Evolutionary conservation across 2,888 invertebrate genomes (phyloP), one percentile per base, ranked within the genome.

Genomic region (Odontocolon sp.): DNA sequence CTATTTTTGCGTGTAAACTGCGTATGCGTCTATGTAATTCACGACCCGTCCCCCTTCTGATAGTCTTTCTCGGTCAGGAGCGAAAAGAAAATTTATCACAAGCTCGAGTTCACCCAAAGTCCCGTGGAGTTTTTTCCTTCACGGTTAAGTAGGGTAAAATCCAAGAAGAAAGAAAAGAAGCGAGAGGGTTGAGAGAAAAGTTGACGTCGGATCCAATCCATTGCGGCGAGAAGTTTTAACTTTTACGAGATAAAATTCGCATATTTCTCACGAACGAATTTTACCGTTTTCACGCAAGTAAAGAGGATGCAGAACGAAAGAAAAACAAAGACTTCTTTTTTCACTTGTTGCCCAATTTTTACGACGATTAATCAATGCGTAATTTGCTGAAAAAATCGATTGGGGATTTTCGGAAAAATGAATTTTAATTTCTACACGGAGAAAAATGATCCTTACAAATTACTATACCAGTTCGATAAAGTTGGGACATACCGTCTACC

Each of bases 1-100:
- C 16, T 31, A 28, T 52, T 28, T 28, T 50, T 31, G 31, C 16
- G 31, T 52, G 52, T 52, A 16, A 21, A 47, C n/a, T 28, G 28
- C 6, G 28, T 28, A 6, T 28, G 28, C 31, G 28, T 28, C 9
- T 28, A 6, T 23, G 11, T 6, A 14, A 16, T 9, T 47, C 52
- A 31, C 31, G 28, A 28, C 28, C 50, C 14, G 14, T 50, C 5
- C 50, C 14, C 28, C 28, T 11, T 14, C n/a, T 50, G 28, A 9
- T 14, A 28, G 3, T 52, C 52, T 28, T 52, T 31, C 21, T 47
- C 61, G 38, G 45, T 18, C 23, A 45, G n/a, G 18, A 31, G 45
- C n/a, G 33, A 33, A 18, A 33, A 11, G 33, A 21, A 45, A 61
- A 61, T 45, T 47, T 45, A 45, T 61, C 61, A 33, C 11, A n/a